These are phyloP conservation scores for Platanista minor DNA, from an alignment of 2,113 vertebrate species.

Conservation along the genomic window DNA sequence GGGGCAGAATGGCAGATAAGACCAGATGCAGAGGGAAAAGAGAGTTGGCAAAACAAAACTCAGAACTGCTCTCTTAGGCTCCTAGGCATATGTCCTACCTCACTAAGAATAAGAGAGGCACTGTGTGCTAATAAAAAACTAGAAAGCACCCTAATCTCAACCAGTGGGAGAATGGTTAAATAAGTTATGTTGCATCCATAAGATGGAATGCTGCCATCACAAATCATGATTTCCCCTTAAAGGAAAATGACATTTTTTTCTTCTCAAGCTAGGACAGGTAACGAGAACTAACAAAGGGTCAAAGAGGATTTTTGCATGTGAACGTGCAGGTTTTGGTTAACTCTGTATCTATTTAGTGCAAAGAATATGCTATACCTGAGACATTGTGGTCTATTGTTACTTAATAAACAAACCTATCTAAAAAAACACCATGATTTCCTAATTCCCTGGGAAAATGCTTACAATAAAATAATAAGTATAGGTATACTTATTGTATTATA, in stretches of 20 bases:
- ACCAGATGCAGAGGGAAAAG: not conserved
- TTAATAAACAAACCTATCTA: conserved; percentile 22
- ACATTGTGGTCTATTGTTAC: conserved; percentile 6
- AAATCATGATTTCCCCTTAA: not conserved
- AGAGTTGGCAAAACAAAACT: not conserved
- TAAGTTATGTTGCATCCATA: not conserved
- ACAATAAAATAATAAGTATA: not conserved
- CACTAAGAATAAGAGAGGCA: not conserved
- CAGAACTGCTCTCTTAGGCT: not conserved
- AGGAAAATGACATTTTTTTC: not conserved
- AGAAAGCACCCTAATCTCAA: not conserved
- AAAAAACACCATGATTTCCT: not conserved
- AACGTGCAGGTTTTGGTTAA: conserved; percentile 42
- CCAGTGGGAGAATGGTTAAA: not conserved
- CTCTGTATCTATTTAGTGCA: not conserved
- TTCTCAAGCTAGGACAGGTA: not conserved
- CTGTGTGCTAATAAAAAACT: not conserved
- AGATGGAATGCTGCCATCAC: not conserved
- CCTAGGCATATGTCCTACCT: not conserved
- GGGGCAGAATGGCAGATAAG: not conserved
- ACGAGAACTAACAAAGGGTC: conserved; percentile 57
- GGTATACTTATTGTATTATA: not conserved
- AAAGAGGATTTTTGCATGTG: conserved; percentile 14
- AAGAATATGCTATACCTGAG: not conserved
- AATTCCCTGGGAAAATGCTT: not conserved